phyloP scores from a whole-genome alignment of 2,113 vertebrate species.

The Phrynocephalus versicolor region DNA sequence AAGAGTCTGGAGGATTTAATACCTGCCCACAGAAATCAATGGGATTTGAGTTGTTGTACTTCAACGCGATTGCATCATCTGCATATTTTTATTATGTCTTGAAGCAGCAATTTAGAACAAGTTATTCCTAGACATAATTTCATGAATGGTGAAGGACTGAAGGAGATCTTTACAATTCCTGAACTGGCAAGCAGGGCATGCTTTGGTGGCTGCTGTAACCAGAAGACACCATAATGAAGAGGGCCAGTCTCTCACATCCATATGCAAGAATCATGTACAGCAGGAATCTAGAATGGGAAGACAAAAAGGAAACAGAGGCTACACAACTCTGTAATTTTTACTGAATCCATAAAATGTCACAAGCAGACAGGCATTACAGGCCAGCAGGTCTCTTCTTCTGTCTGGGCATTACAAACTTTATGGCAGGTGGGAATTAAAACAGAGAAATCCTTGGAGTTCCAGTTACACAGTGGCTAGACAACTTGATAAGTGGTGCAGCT shows the following conservation, averaged over 20 bases:
- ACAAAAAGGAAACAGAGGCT: too few species aligned
- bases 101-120: too few species aligned
- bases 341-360: not conserved
- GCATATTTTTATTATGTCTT: not conserved
- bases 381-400: too few species aligned
- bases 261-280: not conserved
- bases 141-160: not conserved
- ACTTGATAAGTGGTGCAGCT: too few species aligned
- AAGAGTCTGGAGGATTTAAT: not conserved
- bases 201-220: not conserved
- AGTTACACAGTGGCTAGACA: too few species aligned
- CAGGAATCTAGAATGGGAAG: too few species aligned
- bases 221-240: not conserved
- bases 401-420: too few species aligned
- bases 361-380: not conserved
- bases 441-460: too few species aligned
- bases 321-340: too few species aligned
- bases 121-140: not conserved
- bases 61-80: not conserved
- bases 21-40: not conserved
- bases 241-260: not conserved
- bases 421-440: too few species aligned
- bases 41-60: not conserved
- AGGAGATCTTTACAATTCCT: not conserved
- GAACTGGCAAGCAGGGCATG: not conserved